Evolutionary conservation across 2,797 vertebrate genomes (phyloP), one percentile per base, ranked within the genome.

Genomic region (Craterocephalus amniculus): DNA sequence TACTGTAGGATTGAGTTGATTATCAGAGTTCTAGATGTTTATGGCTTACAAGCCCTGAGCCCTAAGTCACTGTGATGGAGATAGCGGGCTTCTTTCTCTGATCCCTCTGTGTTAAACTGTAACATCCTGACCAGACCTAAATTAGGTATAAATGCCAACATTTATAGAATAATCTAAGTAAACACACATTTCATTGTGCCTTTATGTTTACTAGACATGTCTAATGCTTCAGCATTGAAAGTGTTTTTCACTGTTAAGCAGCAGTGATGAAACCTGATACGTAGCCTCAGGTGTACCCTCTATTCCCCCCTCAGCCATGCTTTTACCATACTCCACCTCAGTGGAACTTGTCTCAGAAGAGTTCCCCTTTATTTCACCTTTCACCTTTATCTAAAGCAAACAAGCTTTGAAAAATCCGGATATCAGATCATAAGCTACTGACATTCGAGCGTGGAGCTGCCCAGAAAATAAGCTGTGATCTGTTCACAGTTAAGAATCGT

Each of bases 281-380:
- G 18, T 40, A 64, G 70, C 70, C 70, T 65, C 55, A 52, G 70
- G 70, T 58, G n/a, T 51, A 24, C 61, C 70, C 45, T 43, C 40
- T 36, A 58, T 58, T 48, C 35, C 52, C 35, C 61, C 34, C 32
- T 45, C 0, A 40, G 61, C 43, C 16, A 24, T 59, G n/a, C 40
- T 40, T 64, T 66, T 27, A 43, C 49, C 18, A 16, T 35, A 54
- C 54, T 51, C 40, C 58, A 18, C 27, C 18, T 66, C 45, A 34
- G 24, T 35, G 45, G 1, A 12, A 26, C 43, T 40, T 43, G 27
- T 60, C 63, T 9, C 24, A 3, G 18, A 6, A 51, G 29, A 60
- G 31, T 34, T 45, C 51, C 18, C 26, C 13, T 54, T 27, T 54
- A 54, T 54, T 54, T 54, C 24, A 14, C 51, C 29, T 36, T 22